Evolutionary conservation across 2,797 vertebrate genomes (phyloP).

Genomic region (Pempheris klunzingeri): DNA sequence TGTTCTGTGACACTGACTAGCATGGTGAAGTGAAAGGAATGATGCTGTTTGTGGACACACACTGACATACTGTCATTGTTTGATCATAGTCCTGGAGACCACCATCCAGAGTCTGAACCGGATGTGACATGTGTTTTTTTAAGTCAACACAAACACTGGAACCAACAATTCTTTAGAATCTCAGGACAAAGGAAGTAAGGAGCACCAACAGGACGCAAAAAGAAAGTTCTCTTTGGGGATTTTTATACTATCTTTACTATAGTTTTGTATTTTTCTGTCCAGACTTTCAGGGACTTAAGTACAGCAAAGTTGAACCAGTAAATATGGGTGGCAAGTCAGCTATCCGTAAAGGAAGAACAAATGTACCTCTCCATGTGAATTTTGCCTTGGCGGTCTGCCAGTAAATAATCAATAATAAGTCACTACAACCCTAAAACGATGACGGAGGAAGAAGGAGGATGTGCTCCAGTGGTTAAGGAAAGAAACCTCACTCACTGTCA

Average conservation of each 20-base stretch:
- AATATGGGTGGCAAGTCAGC: neutral
- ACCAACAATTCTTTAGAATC: no score
- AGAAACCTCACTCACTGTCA: neutral
- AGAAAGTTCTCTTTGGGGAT: no score
- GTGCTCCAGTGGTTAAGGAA: neutral
- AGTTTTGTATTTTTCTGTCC: neutral
- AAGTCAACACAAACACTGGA: no score
- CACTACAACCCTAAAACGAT: neutral
- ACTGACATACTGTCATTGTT: no score
- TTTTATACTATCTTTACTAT: no score
- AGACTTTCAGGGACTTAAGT: neutral
- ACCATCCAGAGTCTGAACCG: no score
- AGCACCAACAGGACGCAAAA: no score
- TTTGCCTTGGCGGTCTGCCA: constrained; percentile 7
- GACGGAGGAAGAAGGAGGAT: neutral
- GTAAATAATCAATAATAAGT: constrained; percentile 14
- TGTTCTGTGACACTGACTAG: no score
- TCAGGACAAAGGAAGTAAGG: neutral
- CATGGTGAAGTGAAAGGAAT: no score
- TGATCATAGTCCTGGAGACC: no score
- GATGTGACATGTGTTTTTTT: no score
- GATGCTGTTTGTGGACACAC: no score
- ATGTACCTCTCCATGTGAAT: neutral
- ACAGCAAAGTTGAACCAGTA: neutral
- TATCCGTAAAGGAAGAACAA: constrained; percentile 1